Base-by-base conservation (phyloP, 2,797 vertebrate species). In the Phalloptychus januarius region DNA sequence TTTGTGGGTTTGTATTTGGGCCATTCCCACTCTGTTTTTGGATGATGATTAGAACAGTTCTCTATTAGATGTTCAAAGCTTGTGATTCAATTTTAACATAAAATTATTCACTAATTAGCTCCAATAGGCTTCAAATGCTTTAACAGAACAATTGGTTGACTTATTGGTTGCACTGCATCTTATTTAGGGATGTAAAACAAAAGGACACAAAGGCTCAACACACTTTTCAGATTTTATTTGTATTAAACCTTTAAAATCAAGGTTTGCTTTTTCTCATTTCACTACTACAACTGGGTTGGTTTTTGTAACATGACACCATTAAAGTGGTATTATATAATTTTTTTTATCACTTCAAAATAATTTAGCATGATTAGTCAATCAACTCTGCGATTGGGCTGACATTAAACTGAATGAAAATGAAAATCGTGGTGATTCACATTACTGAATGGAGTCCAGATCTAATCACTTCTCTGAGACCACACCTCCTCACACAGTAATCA, bases 391-490 rank as follows among this genome's bases (percentile, higher is more conserved):
- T 20, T 18, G 63, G 18, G 8, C 20, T 65, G 20, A 42, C 4
- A 38, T 67, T 40, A 25, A 71, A 3, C 61, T 5, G 61, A 58
- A 77, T 83, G 23, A 73, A 79, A 78, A 58, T 76, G 67, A 3
- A n/a, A 76, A 84, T n/a, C 75, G 54, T 4, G 45, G 0, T 63
- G 76, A 83, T 23, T 77, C 7, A 81, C 71, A 1, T 33, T 13
- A 16, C 76, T 77, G 7, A 73, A 71, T 74, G 58, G 61, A 33
- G 36, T 54, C 67, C 67, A 38, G 28, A 23, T 45, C 71, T 76
- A 56, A 31, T 72, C 13, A 40, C 56, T 71, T 70, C 18, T 36
- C 33, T n/a, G 65, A 76, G 71, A 72, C 85, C 80, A 72, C 83
- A 20, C 82, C 77, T 73, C 83, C 45, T 52, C 75, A 44, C 82